Base-by-base conservation (phyloP, 2,797 vertebrate genomes). In the Tenualosa ilisha region DNA sequence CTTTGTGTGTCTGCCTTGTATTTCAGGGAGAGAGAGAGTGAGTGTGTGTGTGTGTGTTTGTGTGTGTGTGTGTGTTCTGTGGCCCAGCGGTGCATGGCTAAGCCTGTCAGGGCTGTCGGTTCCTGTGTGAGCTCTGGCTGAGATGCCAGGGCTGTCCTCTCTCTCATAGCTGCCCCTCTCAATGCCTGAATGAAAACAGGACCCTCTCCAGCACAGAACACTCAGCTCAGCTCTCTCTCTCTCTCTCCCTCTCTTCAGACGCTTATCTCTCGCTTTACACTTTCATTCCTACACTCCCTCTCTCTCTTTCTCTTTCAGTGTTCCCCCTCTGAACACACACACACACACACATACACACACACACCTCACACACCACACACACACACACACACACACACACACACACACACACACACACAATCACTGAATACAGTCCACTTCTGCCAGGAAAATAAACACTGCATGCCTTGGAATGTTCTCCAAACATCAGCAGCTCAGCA, bases 111-210 rank as follows among this genome's bases (percentile, higher is more conserved):
- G 82, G 59, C 79, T 59, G 83, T 81, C 51, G 54, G 81, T 15
- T 86, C 85, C 68, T 81, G 83, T 87, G 88, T 89, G 82, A 89
- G 81, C 82, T 89, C 85, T 87, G 85, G 81, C 81, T 83, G 65
- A 84, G 86, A 87, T 15, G 11, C 51, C 51, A 12, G 51, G 51
- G 51, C 51, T 12, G 51, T 15, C 51, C 51, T 54, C 51, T 15
- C 46, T 31, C 31, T 1, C 15, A 15, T 3, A 20, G 54, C 54
- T 56, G 54, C 54, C 54, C 51, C 17, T 20, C 54, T 56, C 15
- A 56, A 5, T 56, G 54, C 54, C 54, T 56, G 54, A 56, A 56
- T 56, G 54, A 20, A 20, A 56, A 56, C 6, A 56, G 54, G 54
- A 56, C 54, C 54, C 54, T 56, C 54, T 20, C 54, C 15, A 20